A percentile compares a stretch with the other conserved stretches of the same genome.
These are phyloP conservation scores for Lethenteron camtschaticum DNA, from an alignment of 2,113 vertebrate species.

Conservation along the genomic window DNA sequence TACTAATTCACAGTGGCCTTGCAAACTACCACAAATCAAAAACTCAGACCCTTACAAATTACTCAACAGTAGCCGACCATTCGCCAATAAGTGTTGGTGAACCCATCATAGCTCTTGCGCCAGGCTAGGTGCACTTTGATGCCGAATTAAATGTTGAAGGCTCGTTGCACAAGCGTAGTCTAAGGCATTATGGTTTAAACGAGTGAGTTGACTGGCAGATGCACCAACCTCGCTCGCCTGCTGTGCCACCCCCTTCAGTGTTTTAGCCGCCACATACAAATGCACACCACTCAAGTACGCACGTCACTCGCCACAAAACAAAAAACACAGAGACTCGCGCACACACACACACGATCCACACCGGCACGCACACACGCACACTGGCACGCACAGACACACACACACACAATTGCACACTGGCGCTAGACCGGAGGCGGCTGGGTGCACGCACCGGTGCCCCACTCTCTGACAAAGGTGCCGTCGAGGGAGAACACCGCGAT, in stretches of 20 bases:
- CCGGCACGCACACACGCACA: neutral
- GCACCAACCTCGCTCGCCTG: neutral
- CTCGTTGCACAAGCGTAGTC: neutral
- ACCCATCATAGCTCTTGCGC: too few species aligned
- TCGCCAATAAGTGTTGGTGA: too few species aligned
- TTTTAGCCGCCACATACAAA: neutral
- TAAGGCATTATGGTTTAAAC: neutral
- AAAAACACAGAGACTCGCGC: neutral
- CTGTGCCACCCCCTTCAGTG: neutral
- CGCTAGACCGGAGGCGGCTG: neutral
- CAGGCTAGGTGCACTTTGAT: too few species aligned
- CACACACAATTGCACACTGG: neutral
- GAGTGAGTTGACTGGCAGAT: neutral
- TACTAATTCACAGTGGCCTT: too few species aligned
- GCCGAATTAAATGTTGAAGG: neutral
- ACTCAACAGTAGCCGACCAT: too few species aligned
- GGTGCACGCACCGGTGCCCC: slow-evolving; percentile 2
- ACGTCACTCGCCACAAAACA: neutral
- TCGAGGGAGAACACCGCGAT: neutral
- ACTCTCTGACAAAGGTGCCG: neutral
- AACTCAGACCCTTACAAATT: too few species aligned
- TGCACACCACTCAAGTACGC: neutral
- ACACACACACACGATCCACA: neutral
- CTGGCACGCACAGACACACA: neutral
- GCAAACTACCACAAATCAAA: too few species aligned